phyloP scores from a whole-genome alignment of 2,113 vertebrate species.

The Choloepus hoffmanni region DNA sequence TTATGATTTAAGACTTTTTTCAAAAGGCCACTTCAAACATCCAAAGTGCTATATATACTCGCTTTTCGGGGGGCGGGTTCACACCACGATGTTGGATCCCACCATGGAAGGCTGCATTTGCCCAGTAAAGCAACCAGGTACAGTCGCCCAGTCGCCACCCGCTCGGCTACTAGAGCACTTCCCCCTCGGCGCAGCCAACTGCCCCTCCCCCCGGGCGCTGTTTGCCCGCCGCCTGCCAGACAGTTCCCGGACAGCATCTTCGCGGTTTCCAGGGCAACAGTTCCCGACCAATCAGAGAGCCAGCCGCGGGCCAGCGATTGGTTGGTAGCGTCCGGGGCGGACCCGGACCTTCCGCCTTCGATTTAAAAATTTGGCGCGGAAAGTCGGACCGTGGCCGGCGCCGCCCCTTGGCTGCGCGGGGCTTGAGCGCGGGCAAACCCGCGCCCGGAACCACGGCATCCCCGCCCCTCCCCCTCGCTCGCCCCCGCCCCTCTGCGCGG shows the following conservation, averaged over 20 bases:
- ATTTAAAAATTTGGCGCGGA: slow-evolving; percentile 86
- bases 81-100: not conserved
- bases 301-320: slow-evolving; percentile 30
- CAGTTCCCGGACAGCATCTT: slow-evolving; percentile 77
- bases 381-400: slow-evolving; percentile 57
- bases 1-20: not conserved
- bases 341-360: slow-evolving; percentile 79
- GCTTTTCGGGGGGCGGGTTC: not conserved
- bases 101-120: not conserved
- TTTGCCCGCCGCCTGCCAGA: not conserved
- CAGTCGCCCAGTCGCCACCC: not conserved
- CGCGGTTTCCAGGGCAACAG: slow-evolving; percentile 72
- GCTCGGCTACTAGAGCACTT: not conserved
- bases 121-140: slow-evolving; percentile 29
- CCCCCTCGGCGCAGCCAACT: not conserved
- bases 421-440: slow-evolving; percentile 78
- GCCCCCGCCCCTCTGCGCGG: slow-evolving; percentile 80
- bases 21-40: not conserved
- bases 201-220: slow-evolving; percentile 39
- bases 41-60: not conserved
- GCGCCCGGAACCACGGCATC: slow-evolving; percentile 55
- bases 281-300: slow-evolving; percentile 66
- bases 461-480: slow-evolving; percentile 72
- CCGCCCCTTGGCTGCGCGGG: slow-evolving; percentile 77
- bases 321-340: slow-evolving; percentile 53